These are phyloP conservation scores for Valencia hispanica DNA, from an alignment of 2,797 vertebrate genomes.

Conservation along the genomic window DNA sequence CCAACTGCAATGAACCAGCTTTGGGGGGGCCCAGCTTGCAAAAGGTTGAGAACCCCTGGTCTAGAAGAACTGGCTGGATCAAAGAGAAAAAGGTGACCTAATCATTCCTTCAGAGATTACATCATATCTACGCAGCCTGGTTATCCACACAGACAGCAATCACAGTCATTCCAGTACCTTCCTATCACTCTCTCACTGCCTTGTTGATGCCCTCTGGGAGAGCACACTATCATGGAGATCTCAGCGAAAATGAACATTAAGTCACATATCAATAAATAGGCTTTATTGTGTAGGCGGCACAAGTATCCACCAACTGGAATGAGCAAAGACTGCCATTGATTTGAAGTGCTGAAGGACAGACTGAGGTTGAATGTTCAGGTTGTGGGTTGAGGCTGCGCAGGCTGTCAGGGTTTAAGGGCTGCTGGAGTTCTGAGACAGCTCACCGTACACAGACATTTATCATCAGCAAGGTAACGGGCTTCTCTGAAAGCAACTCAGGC, in stretches of 20 bases:
- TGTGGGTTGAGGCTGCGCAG: conserved; percentile 65
- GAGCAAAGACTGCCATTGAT: conserved; percentile 74
- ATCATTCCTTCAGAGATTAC: conserved; percentile 59
- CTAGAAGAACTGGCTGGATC: conserved; percentile 22
- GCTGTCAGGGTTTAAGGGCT: conserved; percentile 78
- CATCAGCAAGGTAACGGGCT: conserved; percentile 83
- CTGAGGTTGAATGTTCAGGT: conserved; percentile 66
- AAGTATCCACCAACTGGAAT: conserved; percentile 53
- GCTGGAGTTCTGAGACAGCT: conserved; percentile 67
- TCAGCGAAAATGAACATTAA: conserved; percentile 54
- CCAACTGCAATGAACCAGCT: no score
- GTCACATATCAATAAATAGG: conserved; percentile 45
- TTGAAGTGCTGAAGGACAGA: conserved; percentile 75
- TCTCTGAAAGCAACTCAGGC: conserved; percentile 82
- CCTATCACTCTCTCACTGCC: conserved; percentile 58
- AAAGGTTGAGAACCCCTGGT: no score
- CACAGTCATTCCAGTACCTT: conserved; percentile 47
- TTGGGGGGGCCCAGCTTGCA: no score
- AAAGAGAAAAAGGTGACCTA: conserved; percentile 45
- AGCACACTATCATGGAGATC: conserved; percentile 43
- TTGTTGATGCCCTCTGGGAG: conserved; percentile 45
- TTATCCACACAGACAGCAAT: conserved; percentile 60
- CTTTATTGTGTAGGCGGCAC: conserved; percentile 37
- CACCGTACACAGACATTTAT: conserved; percentile 79
- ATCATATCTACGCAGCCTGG: conserved; percentile 49